A percentile compares a stretch with the other conserved stretches of the same genome.
Conservation (phyloP, 2,113 vertebrate genomes). For the Melanostigma gelatinosum region DNA sequence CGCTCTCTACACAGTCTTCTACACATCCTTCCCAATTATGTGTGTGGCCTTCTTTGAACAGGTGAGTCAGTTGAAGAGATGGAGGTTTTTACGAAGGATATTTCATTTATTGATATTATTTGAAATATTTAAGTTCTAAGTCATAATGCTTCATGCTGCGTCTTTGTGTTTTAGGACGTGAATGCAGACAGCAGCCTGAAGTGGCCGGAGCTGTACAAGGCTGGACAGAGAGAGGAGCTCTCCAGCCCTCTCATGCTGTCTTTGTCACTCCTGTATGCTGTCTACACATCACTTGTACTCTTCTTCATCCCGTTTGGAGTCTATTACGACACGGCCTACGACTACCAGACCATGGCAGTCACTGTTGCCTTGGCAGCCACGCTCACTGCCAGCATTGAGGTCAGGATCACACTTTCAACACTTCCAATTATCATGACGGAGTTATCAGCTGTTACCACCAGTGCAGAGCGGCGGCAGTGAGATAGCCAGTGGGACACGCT, state of each 20-base stretch:
- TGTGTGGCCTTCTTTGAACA: slow-evolving; percentile 89
- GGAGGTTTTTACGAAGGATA: not conserved
- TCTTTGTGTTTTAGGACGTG: slow-evolving; percentile 82
- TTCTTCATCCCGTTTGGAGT: slow-evolving; percentile 87
- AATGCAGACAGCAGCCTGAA: slow-evolving; percentile 84
- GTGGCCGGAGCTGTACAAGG: slow-evolving; percentile 85
- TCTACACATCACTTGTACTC: slow-evolving; percentile 83
- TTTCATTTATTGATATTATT: not conserved
- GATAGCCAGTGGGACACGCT: no score
- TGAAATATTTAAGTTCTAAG: not conserved
- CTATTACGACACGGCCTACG: slow-evolving; percentile 72
- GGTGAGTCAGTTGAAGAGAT: slow-evolving; percentile 78
- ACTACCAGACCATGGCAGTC: slow-evolving; percentile 88
- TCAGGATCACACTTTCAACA: slow-evolving; percentile 56
- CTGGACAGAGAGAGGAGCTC: slow-evolving; percentile 84
- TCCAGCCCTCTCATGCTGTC: slow-evolving; percentile 84
- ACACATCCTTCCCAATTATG: slow-evolving; percentile 84
- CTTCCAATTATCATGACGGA: no score
- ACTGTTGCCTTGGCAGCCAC: slow-evolving; percentile 82
- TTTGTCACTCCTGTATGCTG: slow-evolving; percentile 81
- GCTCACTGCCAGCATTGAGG: slow-evolving; percentile 87
- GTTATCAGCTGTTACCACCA: no score
- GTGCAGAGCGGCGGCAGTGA: no score
- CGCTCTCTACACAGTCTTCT: slow-evolving; percentile 87
- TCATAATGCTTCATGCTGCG: not conserved